phyloP scores from a whole-genome alignment of 2,888 invertebrate genomes.

The Adelognathus sp. region DNA sequence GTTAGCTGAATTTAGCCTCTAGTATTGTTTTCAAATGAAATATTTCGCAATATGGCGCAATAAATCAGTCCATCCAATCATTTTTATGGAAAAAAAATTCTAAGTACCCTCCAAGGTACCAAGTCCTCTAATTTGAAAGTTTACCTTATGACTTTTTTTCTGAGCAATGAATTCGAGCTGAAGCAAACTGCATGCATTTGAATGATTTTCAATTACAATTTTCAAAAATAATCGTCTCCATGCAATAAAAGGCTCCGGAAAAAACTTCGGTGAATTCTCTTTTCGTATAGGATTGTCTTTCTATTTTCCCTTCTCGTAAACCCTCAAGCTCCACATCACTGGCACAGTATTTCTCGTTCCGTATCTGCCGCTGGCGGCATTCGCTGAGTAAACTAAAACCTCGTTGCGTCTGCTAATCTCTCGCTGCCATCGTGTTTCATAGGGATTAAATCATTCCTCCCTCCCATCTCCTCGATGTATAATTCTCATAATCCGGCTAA shows the following conservation, averaged over 20 bases:
- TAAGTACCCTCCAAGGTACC: no score
- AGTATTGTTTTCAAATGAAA: no score
- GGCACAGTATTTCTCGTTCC: conserved; percentile 13
- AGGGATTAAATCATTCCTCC: conserved; percentile 70
- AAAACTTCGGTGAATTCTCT: background rate
- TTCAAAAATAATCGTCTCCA: no score
- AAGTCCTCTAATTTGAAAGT: no score
- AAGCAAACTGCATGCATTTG: background rate
- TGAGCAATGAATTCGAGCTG: no score
- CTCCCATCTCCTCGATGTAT: conserved; percentile 59
- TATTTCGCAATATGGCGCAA: no score
- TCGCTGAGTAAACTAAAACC: conserved; percentile 66
- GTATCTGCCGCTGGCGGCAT: conserved; percentile 48
- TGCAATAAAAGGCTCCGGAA: background rate
- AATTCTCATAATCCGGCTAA: conserved; percentile 72
- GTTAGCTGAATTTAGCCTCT: no score
- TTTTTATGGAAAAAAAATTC: no score
- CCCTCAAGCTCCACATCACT: background rate
- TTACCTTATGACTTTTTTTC: no score
- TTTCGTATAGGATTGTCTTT: background rate
- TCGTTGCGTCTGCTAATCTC: conserved; percentile 70
- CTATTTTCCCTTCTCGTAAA: background rate
- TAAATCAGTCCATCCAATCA: no score
- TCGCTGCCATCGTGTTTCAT: conserved; percentile 71
- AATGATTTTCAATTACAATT: background rate